phyloP scores from a whole-genome alignment of 1,140 invertebrate species.

The Neodiprion virginianus region DNA sequence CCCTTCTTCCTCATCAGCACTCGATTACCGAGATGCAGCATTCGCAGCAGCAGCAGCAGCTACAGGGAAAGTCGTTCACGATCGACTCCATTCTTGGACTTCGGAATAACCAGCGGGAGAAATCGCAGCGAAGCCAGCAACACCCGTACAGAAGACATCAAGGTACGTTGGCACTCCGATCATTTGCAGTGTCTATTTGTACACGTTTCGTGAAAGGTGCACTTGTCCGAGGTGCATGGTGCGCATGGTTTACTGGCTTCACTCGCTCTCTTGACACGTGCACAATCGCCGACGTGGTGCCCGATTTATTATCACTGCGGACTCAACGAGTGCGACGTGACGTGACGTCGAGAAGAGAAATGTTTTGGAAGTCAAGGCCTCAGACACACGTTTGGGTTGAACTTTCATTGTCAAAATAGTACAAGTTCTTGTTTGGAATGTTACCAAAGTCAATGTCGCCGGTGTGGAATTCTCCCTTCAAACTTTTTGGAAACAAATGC shows the following conservation, averaged over 20 bases:
- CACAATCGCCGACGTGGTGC: not conserved
- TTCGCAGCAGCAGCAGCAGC: slow-evolving; percentile 53
- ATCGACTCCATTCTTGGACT: slow-evolving; percentile 83
- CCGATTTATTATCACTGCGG: not conserved
- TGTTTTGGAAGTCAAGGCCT: not conserved
- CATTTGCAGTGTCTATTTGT: too few relatives aligned
- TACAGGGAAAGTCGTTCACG: slow-evolving; percentile 73
- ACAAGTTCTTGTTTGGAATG: too few relatives aligned
- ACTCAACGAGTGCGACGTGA: not conserved
- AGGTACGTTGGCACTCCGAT: slow-evolving; percentile 23
- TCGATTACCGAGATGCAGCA: slow-evolving; percentile 33
- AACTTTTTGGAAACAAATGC: not conserved
- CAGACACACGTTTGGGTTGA: not conserved
- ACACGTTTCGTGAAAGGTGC: too few relatives aligned
- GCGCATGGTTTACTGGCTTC: slow-evolving; percentile 3
- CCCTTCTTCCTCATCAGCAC: slow-evolving; percentile 30
- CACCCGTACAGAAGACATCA: slow-evolving; percentile 53
- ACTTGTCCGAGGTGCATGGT: not conserved
- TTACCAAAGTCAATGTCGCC: not conserved
- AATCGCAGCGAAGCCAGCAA: slow-evolving; percentile 43
- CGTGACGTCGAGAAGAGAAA: not conserved
- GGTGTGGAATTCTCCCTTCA: not conserved
- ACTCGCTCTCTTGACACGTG: not conserved
- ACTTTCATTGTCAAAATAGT: too few relatives aligned
- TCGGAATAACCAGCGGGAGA: slow-evolving; percentile 57